Evolutionary conservation across 2,888 invertebrate genomes (phyloP).

Genomic region (Biston betularia): DNA sequence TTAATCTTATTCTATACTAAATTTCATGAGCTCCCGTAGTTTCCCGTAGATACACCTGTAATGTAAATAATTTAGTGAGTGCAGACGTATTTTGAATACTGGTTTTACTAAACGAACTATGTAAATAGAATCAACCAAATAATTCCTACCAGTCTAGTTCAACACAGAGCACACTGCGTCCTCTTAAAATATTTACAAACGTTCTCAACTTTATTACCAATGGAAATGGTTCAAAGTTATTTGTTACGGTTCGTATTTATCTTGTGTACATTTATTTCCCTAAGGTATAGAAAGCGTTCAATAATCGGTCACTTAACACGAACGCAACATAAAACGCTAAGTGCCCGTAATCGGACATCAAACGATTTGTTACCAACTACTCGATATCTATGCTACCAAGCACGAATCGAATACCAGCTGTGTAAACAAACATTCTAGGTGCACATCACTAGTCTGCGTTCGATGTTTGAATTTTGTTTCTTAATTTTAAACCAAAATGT

Average conservation of each 20-base stretch:
- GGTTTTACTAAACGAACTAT: slow-evolving; percentile 24
- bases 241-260: slow-evolving; percentile 1
- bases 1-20: not conserved
- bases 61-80: slow-evolving; percentile 20
- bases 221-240: not conserved
- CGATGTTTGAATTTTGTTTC: slow-evolving; percentile 48
- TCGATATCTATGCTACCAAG: slow-evolving; percentile 50
- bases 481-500: slow-evolving; percentile 46
- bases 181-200: not conserved
- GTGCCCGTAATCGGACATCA: slow-evolving; percentile 67
- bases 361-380: slow-evolving; percentile 61
- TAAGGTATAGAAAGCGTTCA: slow-evolving; percentile 56
- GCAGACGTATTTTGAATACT: slow-evolving; percentile 19
- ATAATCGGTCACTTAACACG: slow-evolving; percentile 68
- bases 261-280: slow-evolving; percentile 29
- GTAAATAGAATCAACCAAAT: slow-evolving; percentile 30
- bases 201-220: slow-evolving; percentile 10
- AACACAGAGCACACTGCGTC: not conserved
- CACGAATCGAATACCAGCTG: slow-evolving; percentile 58
- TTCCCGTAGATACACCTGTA: slow-evolving; percentile 12
- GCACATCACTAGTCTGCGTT: slow-evolving; percentile 57
- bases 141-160: slow-evolving; percentile 21
- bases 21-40: slow-evolving; percentile 15
- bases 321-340: slow-evolving; percentile 63
- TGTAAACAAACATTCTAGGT: slow-evolving; percentile 62